Evolutionary conservation across 1,140 invertebrate species (phyloP).

Genomic region (Phymorhynchus buccinoides): DNA sequence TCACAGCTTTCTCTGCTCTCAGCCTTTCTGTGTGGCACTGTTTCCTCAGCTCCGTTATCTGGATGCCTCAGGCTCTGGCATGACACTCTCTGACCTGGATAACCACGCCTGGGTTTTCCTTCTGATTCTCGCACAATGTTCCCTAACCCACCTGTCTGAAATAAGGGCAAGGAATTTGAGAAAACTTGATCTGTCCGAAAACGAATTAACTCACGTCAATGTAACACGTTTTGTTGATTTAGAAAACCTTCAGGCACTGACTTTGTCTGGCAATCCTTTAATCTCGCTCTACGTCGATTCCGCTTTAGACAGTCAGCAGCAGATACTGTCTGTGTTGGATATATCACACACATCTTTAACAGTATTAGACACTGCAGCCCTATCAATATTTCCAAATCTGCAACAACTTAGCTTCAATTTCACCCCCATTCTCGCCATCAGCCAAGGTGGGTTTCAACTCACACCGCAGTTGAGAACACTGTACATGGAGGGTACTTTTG

Average conservation of each 20-base stretch:
- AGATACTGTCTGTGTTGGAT: not conserved
- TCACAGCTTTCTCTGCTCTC: not conserved
- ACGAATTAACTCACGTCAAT: not conserved
- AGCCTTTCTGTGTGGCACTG: not conserved
- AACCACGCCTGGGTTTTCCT: not conserved
- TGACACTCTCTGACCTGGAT: not conserved
- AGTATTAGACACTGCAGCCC: not conserved
- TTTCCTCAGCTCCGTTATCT: not conserved
- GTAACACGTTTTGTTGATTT: not conserved
- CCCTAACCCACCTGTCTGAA: not conserved
- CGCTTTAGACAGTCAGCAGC: not conserved
- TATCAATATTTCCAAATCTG: not conserved
- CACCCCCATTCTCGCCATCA: not conserved
- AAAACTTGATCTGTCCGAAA: not conserved
- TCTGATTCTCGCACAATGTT: not conserved
- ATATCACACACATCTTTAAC: not conserved
- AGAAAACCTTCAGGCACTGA: not conserved
- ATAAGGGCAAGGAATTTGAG: not conserved
- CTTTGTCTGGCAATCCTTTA: not conserved
- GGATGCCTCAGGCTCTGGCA: not conserved
- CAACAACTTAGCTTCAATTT: not conserved
- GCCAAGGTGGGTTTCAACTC: not conserved
- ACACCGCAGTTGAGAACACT: not conserved
- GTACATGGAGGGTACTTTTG: not conserved
- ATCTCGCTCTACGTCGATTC: not conserved